Evolutionary conservation across 2,113 vertebrate species (phyloP).

Genomic region (Triplophysa siluroides): DNA sequence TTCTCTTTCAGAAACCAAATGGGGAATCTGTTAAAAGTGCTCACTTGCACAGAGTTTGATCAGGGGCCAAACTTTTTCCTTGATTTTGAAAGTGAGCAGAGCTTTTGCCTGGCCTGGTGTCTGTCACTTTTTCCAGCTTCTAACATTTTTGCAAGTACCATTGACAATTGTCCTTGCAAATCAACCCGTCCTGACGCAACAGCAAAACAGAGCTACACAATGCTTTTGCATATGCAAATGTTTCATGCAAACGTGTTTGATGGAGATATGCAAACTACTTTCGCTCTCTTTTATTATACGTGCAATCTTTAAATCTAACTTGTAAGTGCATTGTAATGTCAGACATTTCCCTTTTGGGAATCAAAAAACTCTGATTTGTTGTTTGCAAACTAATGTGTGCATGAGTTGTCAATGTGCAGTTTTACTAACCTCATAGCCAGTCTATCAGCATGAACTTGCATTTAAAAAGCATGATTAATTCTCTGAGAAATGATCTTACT

Average conservation of each 20-base stretch:
- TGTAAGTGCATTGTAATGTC: not conserved
- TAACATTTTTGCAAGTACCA: constrained; percentile 62
- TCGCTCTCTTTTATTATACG: not conserved
- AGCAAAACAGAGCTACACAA: constrained; percentile 1
- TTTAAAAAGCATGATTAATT: constrained; percentile 12
- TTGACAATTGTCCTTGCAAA: constrained; percentile 40
- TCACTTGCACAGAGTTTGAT: constrained; percentile 91
- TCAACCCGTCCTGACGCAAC: not conserved
- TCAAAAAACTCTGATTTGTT: constrained; percentile 27
- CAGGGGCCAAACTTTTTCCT: constrained; percentile 94
- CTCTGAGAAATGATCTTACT: constrained; percentile 6
- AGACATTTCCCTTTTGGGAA: not conserved
- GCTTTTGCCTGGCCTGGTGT: constrained; percentile 74
- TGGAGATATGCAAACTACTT: not conserved
- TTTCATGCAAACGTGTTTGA: constrained; percentile 2
- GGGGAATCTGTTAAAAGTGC: constrained; percentile 90
- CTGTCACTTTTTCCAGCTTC: constrained; percentile 42
- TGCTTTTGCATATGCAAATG: constrained; percentile 45
- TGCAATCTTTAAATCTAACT: not conserved
- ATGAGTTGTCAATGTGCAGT: not conserved
- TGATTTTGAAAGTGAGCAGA: constrained; percentile 93
- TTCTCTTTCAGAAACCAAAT: constrained; percentile 86
- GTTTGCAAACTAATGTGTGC: constrained; percentile 4
- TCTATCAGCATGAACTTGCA: not conserved
- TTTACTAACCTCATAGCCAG: not conserved